Base-by-base conservation (phyloP, 2,797 vertebrate genomes). In the Poeciliopsis turneri region DNA sequence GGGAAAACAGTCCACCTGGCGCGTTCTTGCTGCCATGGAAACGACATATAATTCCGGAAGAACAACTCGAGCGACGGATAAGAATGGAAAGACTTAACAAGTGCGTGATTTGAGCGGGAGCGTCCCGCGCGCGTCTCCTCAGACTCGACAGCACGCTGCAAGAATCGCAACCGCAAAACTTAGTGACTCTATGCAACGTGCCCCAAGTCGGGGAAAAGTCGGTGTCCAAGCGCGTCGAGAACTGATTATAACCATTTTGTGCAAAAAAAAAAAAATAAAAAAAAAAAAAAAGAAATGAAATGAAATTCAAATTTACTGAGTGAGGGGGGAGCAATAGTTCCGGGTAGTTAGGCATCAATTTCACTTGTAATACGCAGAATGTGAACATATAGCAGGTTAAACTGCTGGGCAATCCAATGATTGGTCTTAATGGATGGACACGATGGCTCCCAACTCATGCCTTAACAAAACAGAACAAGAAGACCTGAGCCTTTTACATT, bases 261-360 rank as follows among this genome's bases (percentile, higher is more conserved):
- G 89, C 82, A 89, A 86, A 41, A 9, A 41, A 41, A 41, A 6
- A 39, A 6, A 39, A 39, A 39, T 4, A 5, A 39, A 6, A 39
- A 39, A 41, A 8, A 41, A 41, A 1, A 41, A 41, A 41, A 5
- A 39, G 36, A 91, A 90, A 85, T 85, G 86, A 89, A 90, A 91
- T 90, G 87, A 86, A 87, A 90, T 93, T 90, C 80, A 87, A 61
- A 90, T 92, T 92, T 92, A 91, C 20, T 25, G 64, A 41, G 10
- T n/a, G 5, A 13, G 53, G 18, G 18, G 9, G 78, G 61, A 80
- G 87, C 72, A 39, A 72, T 61, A 81, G 88, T 92, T 91, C 88
- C 87, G 51, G 81, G 80, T 87, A 87, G 91, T 93, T 93, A 87
- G 83, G 80, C 90, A 89, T 87, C 91, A 92, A 91, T 94, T 95